A percentile compares a stretch with the other conserved stretches of the same genome.
These are phyloP conservation scores for Bradypodion pumilum DNA, from an alignment of 2,797 vertebrate species.

Conservation along the genomic window DNA sequence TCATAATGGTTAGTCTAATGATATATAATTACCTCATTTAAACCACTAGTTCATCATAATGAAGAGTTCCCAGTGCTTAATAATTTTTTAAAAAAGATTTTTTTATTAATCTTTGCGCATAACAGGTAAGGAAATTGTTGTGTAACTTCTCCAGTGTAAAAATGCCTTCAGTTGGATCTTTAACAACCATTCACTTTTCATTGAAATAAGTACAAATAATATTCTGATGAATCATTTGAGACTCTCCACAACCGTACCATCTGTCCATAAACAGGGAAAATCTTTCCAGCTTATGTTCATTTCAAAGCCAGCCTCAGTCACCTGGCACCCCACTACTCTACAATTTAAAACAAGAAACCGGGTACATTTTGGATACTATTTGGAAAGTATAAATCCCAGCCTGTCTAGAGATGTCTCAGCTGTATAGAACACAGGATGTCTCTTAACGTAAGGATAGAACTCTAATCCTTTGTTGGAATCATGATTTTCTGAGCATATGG, in stretches of 20 bases:
- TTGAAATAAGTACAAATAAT: slow-evolving; percentile 54
- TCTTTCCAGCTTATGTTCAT: slow-evolving; percentile 41
- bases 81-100: slow-evolving; percentile 30
- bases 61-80: slow-evolving; percentile 36
- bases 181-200: slow-evolving; percentile 42
- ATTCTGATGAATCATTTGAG: slow-evolving; percentile 43
- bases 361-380: background rate
- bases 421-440: background rate
- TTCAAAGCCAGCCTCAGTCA: slow-evolving; percentile 42
- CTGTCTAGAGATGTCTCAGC: background rate
- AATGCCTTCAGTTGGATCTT: slow-evolving; percentile 32
- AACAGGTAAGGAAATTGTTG: slow-evolving; percentile 18
- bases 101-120: slow-evolving; percentile 44
- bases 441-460: slow-evolving; percentile 24
- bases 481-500: slow-evolving; percentile 20
- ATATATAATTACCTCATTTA: slow-evolving; percentile 64
- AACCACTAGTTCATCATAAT: slow-evolving; percentile 48
- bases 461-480: slow-evolving; percentile 40
- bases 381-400: slow-evolving; percentile 27
- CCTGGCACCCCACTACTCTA: background rate
- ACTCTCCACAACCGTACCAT: slow-evolving; percentile 57
- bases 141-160: slow-evolving; percentile 32
- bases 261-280: slow-evolving; percentile 46
- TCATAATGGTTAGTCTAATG: slow-evolving; percentile 65
- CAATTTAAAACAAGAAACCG: slow-evolving; percentile 36